Base-by-base conservation (phyloP, 2,888 invertebrate species). In the Clunio marinus region DNA sequence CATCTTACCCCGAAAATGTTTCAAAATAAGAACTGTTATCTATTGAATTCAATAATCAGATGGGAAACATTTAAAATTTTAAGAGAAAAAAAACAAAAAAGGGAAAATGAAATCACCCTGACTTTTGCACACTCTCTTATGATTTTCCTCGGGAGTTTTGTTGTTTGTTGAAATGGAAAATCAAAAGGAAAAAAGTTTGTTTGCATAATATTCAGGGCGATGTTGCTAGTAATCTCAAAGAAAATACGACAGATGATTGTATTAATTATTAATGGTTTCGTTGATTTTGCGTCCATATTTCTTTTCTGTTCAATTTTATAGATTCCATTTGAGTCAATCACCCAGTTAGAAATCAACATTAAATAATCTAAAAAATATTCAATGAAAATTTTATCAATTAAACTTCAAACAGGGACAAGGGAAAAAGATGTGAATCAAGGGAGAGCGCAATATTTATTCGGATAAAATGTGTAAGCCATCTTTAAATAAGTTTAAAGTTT, bases 211-310 rank as follows among this genome's bases (percentile, higher is more conserved):
- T 22, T 51, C 17, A 5, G 28, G 20, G 58, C 32, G 17, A 32
- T 28, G 17, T 17, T 20, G 32, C 28, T 10, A 58, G 28, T 58
- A 24, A 32, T 28, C 15, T 28, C 17, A 22, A 60, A 37, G 35
- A 37, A 60, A 60, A 32, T 32, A 37, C 35, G 60, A 41, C 60
- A 60, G 60, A 60, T 60, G 60, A 60, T 60, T 10, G 60, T 37
- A 60, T 60, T 60, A 60, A 60, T 60, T 60, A 60, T 60, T 60
- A 60, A 60, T 60, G 37, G 60, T 37, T 59, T 59, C 32, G 32
- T 59, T 59, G 20, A 17, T n/a, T 32, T 17, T 2, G 60, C 60
- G 28, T 60, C 60, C 60, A 60, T 60, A 35, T 58, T 58, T 58
- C 28, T 2, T 58, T n/a, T 15, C 13, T n/a, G 27, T 25, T 25